Evolutionary conservation across 2,113 vertebrate genomes (phyloP), one percentile per base, ranked within the genome.

Genomic region (Elaphurus davidianus): DNA sequence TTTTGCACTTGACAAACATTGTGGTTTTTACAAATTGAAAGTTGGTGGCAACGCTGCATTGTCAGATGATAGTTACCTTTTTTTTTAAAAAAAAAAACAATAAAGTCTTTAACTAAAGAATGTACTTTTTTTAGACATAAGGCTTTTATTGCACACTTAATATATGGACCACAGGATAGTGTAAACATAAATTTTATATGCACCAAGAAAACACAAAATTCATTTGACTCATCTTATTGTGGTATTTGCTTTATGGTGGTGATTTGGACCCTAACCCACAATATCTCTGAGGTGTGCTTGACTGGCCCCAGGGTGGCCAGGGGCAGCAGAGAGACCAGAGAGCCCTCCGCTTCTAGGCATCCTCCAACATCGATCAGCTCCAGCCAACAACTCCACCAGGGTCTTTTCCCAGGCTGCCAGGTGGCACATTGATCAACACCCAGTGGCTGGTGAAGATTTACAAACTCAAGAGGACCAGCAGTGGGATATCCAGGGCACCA

Each of bases 261-360:
- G 28, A 8, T 81, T 50, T 81, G 45, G 78, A 52, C 2, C 16
- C 45, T 33, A 81, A 27, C 5, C 28, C 78, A 19, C 45, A 50
- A 3, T 50, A 52, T 50, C 45, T 79, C 45, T 50, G 28, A 79
- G 78, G 45, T 50, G 50, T 33, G 78, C 5, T 40, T 40, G n/a
- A 25, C 23, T 74, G 19, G 67, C 21, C 67, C 36, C 67, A 25
- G n/a, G 36, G 67, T 23, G 10, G 67, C 67, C 67, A 40, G 67
- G 21, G n/a, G 19, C n/a, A 71, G 67, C 67, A 71, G 10, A 40
- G n/a, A 71, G 67, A 40, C n/a, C 0, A 0, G 19, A 71, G 19
- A 40, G n/a, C n/a, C n/a, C n/a, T 71, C n/a, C 0, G 0, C 67
- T 71, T 23, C 67, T 71, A n/a, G 67, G 67, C 67, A 74, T 40